Percentiles rank a stretch among this genome's conserved stretches.
These are phyloP conservation scores for Ameiurus melas DNA, from an alignment of 2,113 vertebrate species.

Conservation along the genomic window DNA sequence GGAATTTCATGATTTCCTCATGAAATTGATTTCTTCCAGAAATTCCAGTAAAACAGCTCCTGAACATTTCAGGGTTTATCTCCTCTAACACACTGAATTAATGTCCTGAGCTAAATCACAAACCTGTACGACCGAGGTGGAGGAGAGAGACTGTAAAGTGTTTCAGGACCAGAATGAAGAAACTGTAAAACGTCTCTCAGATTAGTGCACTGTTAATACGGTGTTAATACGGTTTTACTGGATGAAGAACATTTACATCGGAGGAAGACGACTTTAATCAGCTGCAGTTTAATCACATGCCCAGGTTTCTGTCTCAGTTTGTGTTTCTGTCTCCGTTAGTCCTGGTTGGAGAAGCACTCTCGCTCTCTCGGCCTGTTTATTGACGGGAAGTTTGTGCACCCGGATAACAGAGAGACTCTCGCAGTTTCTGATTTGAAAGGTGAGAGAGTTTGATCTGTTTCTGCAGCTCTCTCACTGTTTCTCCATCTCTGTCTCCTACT, in stretches of 20 bases:
- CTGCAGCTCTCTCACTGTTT: background rate
- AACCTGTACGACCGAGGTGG: too few relatives aligned
- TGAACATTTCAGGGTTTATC: too few relatives aligned
- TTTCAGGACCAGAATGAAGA: too few relatives aligned
- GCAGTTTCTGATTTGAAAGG: slow-evolving; percentile 64
- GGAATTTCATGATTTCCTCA: too few relatives aligned
- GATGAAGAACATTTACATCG: background rate
- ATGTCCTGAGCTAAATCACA: too few relatives aligned
- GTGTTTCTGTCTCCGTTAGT: slow-evolving; percentile 52
- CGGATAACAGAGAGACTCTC: slow-evolving; percentile 53
- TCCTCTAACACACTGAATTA: background rate
- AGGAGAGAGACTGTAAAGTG: too few relatives aligned
- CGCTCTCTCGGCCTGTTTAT: slow-evolving; percentile 68
- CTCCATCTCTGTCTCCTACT: background rate
- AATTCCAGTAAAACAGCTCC: too few relatives aligned
- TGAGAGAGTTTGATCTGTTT: slow-evolving; percentile 26
- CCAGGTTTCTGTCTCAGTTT: background rate
- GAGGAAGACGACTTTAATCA: background rate
- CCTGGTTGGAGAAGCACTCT: slow-evolving; percentile 71
- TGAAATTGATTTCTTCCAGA: too few relatives aligned
- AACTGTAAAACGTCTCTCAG: background rate
- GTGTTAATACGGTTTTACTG: background rate
- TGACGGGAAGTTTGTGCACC: slow-evolving; percentile 64
- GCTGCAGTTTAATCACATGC: too few relatives aligned
- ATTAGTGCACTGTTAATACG: background rate